Conservation (phyloP, 1,140 invertebrate species). For the Brachionus calyciflorus region DNA sequence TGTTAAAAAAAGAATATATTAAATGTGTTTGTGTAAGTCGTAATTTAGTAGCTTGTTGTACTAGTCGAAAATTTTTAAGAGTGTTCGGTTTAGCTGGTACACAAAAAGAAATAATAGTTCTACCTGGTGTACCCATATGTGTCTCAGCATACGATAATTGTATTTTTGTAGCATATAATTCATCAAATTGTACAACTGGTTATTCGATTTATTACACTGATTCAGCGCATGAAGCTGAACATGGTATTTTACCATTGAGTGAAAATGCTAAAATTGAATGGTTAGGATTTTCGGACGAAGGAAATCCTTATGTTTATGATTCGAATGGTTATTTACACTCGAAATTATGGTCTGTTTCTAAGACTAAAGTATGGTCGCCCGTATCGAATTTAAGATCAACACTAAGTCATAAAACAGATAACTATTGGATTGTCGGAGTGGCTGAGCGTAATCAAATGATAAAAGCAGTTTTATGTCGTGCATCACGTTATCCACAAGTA, state of each 20-base stretch:
- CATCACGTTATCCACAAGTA: slow-evolving; percentile 77
- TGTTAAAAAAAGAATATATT: slow-evolving; percentile 74
- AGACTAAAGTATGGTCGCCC: slow-evolving; percentile 71
- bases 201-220: slow-evolving; percentile 38
- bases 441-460: slow-evolving; percentile 73
- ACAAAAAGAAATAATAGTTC: slow-evolving; percentile 73
- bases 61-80: slow-evolving; percentile 70
- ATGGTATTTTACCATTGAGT: slow-evolving; percentile 33
- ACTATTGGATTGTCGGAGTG: slow-evolving; percentile 75
- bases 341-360: slow-evolving; percentile 65
- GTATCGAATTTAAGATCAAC: slow-evolving; percentile 71
- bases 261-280: slow-evolving; percentile 19
- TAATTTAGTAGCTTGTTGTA: slow-evolving; percentile 74
- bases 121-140: slow-evolving; percentile 71
- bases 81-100: slow-evolving; percentile 80
- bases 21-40: slow-evolving; percentile 56
- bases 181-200: slow-evolving; percentile 50
- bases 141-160: slow-evolving; percentile 69
- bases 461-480: slow-evolving; percentile 80
- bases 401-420: slow-evolving; percentile 66
- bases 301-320: slow-evolving; percentile 65
- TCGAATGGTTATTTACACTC: slow-evolving; percentile 63
- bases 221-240: neutral
- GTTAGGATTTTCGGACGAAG: slow-evolving; percentile 64
- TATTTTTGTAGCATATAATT: slow-evolving; percentile 75